Evolutionary conservation across 2,797 vertebrate genomes (phyloP).

Genomic region (Cheirogaleus major): DNA sequence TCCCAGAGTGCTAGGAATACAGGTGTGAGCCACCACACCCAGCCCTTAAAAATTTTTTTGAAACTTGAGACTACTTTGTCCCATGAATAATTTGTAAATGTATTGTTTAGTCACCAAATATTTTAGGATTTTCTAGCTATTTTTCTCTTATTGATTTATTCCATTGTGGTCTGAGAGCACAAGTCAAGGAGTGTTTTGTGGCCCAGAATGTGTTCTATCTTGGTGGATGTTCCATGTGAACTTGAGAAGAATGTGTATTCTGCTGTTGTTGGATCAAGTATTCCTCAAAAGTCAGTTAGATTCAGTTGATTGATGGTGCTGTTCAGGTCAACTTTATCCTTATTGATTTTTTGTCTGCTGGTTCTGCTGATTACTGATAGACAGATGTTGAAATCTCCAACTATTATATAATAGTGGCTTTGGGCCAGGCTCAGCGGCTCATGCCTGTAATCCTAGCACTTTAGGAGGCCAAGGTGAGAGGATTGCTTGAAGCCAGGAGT

Average conservation of each 20-base stretch:
- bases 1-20: too few relatives aligned
- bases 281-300: not conserved
- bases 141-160: not conserved
- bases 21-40: too few relatives aligned
- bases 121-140: not conserved
- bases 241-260: not conserved
- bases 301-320: not conserved
- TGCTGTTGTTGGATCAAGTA: not conserved
- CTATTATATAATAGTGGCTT: not conserved
- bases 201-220: not conserved
- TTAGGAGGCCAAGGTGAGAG: too few relatives aligned
- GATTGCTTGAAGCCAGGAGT: too few relatives aligned
- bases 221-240: not conserved
- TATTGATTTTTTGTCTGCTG: not conserved
- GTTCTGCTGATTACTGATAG: not conserved
- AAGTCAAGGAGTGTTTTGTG: not conserved
- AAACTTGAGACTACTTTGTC: not conserved
- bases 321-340: not conserved
- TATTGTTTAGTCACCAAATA: not conserved
- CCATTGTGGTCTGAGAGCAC: not conserved
- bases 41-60: not conserved
- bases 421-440: too few relatives aligned
- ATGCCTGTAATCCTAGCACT: too few relatives aligned
- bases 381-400: not conserved
- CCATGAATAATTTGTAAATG: not conserved